Conservation (phyloP, 2,797 vertebrate genomes). For the Hirundo rustica region DNA sequence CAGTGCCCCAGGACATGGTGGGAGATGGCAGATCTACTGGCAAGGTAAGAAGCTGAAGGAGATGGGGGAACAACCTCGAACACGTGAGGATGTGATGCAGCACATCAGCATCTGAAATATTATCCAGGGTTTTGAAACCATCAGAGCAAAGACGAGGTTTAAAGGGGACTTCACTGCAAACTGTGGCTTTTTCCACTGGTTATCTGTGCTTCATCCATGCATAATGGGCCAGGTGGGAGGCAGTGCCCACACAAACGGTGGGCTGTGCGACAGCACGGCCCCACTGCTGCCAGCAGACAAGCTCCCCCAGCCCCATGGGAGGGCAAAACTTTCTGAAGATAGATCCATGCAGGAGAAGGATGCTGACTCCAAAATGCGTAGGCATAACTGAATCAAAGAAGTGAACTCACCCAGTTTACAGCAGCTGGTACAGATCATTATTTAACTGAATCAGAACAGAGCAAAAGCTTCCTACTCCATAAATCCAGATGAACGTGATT, state of each 20-base stretch:
- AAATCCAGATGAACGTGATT: background rate
- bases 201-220: background rate
- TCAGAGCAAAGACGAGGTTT: background rate
- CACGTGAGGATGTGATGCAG: background rate
- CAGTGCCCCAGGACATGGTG: background rate
- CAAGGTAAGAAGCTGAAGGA: background rate
- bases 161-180: background rate
- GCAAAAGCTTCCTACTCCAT: background rate
- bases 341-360: background rate
- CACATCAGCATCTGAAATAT: background rate
- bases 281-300: background rate
- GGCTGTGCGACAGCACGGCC: background rate
- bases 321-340: background rate
- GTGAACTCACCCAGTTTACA: constrained; percentile 31
- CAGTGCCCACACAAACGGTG: accelerated
- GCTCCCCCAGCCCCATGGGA: background rate
- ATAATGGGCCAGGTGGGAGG: background rate
- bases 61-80: accelerated
- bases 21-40: background rate
- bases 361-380: background rate
- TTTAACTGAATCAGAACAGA: constrained; percentile 38
- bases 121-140: background rate
- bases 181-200: background rate
- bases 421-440: constrained; percentile 36
- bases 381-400: constrained; percentile 43